A percentile compares a stretch with the other conserved stretches of the same genome.
Conservation (phyloP, 92 coral and sea anemone genomes). For the Paragorgia papillata region DNA sequence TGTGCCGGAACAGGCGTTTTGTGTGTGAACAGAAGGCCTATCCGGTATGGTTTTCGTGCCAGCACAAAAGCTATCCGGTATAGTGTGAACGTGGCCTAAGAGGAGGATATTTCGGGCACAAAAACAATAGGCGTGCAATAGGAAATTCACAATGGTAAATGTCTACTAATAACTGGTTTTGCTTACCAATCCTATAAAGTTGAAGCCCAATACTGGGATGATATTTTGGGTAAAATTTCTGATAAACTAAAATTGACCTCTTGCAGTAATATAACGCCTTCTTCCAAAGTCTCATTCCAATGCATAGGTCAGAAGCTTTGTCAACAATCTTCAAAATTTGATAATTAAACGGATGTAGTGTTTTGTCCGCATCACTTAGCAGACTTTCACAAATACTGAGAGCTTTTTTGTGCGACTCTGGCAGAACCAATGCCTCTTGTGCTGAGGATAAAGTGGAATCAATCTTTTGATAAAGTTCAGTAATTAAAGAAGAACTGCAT, state of each 20-base stretch:
- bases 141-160: too few relatives aligned
- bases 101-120: too few relatives aligned
- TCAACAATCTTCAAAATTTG: constrained; percentile 62
- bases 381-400: constrained; percentile 65
- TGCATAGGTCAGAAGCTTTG: constrained; percentile 83
- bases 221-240: constrained; percentile 65
- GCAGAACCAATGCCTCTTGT: constrained; percentile 37
- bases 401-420: constrained; percentile 26
- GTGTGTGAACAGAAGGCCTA: too few relatives aligned
- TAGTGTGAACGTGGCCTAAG: too few relatives aligned
- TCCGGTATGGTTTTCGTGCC: too few relatives aligned
- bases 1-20: too few relatives aligned
- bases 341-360: constrained; percentile 66
- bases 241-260: constrained; percentile 71
- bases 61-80: too few relatives aligned
- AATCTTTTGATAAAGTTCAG: constrained; percentile 48
- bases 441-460: constrained; percentile 39
- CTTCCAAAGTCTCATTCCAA: constrained; percentile 67
- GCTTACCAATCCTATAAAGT: constrained; percentile 86
- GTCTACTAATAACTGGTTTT: background rate
- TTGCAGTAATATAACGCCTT: constrained; percentile 79
- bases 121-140: background rate
- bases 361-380: constrained; percentile 50
- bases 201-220: constrained; percentile 92
- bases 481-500: constrained; percentile 26